These are phyloP conservation scores for Eupsittula cactorum DNA, from an alignment of 2,113 vertebrate genomes.

Conservation along the genomic window DNA sequence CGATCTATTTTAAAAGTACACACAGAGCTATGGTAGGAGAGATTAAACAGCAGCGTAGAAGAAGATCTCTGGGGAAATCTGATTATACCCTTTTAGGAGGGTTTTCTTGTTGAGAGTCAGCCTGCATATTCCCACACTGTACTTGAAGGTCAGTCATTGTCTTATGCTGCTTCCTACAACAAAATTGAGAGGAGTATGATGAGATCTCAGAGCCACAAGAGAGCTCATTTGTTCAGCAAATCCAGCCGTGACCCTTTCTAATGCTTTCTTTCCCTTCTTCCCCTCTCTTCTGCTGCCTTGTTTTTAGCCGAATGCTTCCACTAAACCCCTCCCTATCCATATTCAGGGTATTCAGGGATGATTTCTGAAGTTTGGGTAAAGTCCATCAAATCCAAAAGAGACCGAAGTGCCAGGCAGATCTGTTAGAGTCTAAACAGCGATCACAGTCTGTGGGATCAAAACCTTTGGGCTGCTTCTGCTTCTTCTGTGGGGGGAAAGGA, in stretches of 20 bases:
- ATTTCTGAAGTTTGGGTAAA: slow-evolving; percentile 34
- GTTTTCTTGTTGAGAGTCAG: slow-evolving; percentile 46
- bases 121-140: slow-evolving; percentile 53
- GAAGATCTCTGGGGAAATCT: slow-evolving; percentile 25
- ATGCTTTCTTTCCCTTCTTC: slow-evolving; percentile 34
- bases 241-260: slow-evolving; percentile 67
- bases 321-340: slow-evolving; percentile 38
- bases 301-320: slow-evolving; percentile 28
- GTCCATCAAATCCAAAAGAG: slow-evolving; percentile 22
- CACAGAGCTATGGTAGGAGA: neutral
- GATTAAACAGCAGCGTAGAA: slow-evolving; percentile 30
- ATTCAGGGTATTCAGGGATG: slow-evolving; percentile 56
- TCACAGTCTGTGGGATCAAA: neutral
- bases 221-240: slow-evolving; percentile 75
- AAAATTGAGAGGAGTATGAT: slow-evolving; percentile 65
- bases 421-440: neutral
- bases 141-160: slow-evolving; percentile 71
- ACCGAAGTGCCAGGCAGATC: neutral
- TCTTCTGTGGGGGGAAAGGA: neutral
- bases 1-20: slow-evolving; percentile 31
- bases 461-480: neutral
- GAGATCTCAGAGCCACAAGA: slow-evolving; percentile 65
- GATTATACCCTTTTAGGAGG: slow-evolving; percentile 46
- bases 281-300: slow-evolving; percentile 3
- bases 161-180: slow-evolving; percentile 65